A percentile compares a stretch with the other conserved stretches of the same genome.
phyloP scores from a whole-genome alignment of 2,888 invertebrate genomes.

The Archaeoteleia sp. region DNA sequence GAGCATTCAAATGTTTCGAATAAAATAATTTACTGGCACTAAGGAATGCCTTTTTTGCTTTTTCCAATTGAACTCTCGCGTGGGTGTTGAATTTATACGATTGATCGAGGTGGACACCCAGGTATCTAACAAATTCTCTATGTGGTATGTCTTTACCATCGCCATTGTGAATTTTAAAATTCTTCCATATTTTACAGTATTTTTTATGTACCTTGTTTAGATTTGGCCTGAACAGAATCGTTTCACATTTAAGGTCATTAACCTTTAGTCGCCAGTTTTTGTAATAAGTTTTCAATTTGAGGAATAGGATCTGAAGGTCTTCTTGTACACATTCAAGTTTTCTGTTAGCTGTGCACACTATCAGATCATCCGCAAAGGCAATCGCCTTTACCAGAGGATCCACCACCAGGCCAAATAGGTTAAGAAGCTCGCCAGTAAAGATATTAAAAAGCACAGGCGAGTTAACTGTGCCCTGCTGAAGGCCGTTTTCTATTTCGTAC shows the following conservation, averaged over 20 bases:
- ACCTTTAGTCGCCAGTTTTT: slow-evolving; percentile 22
- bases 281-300: slow-evolving; percentile 6
- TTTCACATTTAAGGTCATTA: slow-evolving; percentile 23
- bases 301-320: neutral
- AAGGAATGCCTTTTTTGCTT: slow-evolving; percentile 48
- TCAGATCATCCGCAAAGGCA: slow-evolving; percentile 50
- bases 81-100: slow-evolving; percentile 23
- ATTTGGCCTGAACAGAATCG: slow-evolving; percentile 19
- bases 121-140: slow-evolving; percentile 31
- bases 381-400: slow-evolving; percentile 1
- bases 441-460: slow-evolving; percentile 52
- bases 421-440: slow-evolving; percentile 31
- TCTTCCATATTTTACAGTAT: slow-evolving; percentile 8
- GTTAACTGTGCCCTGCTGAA: slow-evolving; percentile 48
- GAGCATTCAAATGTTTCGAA: slow-evolving; percentile 17
- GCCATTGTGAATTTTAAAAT: neutral
- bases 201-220: neutral
- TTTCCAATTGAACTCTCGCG: slow-evolving; percentile 23
- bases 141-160: neutral
- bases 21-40: slow-evolving; percentile 34
- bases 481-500: slow-evolving; percentile 21
- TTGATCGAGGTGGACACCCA: slow-evolving; percentile 38
- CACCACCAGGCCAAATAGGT: slow-evolving; percentile 29
- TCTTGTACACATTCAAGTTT: neutral
- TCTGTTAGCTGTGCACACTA: slow-evolving; percentile 12